Evolutionary conservation across 2,113 vertebrate genomes (phyloP).

Genomic region (Alouatta palliata): DNA sequence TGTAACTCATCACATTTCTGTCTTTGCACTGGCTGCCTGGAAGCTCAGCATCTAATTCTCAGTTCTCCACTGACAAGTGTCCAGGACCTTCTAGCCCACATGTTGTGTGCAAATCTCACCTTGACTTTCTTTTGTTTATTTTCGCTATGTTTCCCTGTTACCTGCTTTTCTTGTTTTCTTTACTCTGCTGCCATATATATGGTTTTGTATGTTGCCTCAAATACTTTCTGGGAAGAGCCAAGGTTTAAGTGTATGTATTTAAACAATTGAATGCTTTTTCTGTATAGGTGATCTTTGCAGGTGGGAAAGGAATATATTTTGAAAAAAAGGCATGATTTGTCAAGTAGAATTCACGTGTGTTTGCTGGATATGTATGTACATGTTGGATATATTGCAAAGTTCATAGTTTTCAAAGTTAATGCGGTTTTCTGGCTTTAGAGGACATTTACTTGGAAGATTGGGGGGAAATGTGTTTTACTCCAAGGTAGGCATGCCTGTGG

Average conservation of each 20-base stretch:
- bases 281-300: background rate
- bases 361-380: background rate
- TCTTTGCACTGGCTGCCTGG: constrained; percentile 46
- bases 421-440: background rate
- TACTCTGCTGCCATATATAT: background rate
- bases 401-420: background rate
- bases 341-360: background rate
- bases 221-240: background rate
- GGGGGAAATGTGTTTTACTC: background rate
- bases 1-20: background rate
- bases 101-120: background rate
- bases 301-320: background rate
- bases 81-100: background rate
- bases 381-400: background rate
- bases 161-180: background rate
- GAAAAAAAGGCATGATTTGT: background rate
- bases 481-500: too few species aligned
- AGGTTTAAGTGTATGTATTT: background rate
- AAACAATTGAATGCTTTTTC: background rate
- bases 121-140: background rate
- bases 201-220: background rate
- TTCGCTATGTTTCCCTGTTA: background rate
- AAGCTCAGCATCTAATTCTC: constrained; percentile 15
- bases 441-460: background rate
- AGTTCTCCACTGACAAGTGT: background rate